Evolutionary conservation across 1,140 invertebrate genomes (phyloP).

Genomic region (Drosophila asahinai): DNA sequence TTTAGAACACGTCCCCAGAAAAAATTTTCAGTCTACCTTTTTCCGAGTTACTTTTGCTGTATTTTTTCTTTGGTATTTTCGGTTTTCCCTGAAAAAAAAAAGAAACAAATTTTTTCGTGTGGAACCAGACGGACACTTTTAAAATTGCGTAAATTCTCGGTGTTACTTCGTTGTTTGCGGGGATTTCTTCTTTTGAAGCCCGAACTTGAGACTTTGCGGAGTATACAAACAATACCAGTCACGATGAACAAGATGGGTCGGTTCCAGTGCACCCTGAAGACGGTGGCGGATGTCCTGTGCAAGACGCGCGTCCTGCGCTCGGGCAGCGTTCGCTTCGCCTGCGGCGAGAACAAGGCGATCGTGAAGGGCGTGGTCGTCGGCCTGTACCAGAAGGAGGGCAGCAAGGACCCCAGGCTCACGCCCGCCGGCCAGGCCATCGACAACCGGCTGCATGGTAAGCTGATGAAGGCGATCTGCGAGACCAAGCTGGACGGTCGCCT

Average conservation of each 20-base stretch:
- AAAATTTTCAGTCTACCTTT: slow-evolving; percentile 17
- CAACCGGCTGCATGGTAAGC: slow-evolving; percentile 62
- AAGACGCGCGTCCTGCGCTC: neutral
- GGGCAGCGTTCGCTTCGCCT: slow-evolving; percentile 18
- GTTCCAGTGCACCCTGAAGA: slow-evolving; percentile 7
- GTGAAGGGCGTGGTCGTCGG: slow-evolving; percentile 78
- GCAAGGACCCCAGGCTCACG: slow-evolving; percentile 71
- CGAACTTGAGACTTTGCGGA: neutral
- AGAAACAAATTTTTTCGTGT: neutral
- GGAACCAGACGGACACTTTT: slow-evolving; percentile 24
- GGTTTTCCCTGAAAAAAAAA: slow-evolving; percentile 9
- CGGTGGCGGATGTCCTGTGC: slow-evolving; percentile 2
- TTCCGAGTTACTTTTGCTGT: neutral
- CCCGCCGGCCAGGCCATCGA: slow-evolving; percentile 68
- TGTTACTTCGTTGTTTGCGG: neutral
- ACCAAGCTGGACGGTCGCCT: slow-evolving; percentile 71
- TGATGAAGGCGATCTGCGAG: slow-evolving; percentile 66
- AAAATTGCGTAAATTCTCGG: slow-evolving; percentile 8
- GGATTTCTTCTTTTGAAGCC: neutral
- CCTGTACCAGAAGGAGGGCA: slow-evolving; percentile 73
- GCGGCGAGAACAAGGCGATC: neutral
- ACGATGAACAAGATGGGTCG: slow-evolving; percentile 22
- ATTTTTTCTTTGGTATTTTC: slow-evolving; percentile 10
- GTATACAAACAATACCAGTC: neutral
- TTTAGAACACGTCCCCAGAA: slow-evolving; percentile 31